Percentiles rank a stretch among this genome's conserved stretches.
phyloP scores from a whole-genome alignment of 2,113 vertebrate species.

The Dryoscopus gambensis region DNA sequence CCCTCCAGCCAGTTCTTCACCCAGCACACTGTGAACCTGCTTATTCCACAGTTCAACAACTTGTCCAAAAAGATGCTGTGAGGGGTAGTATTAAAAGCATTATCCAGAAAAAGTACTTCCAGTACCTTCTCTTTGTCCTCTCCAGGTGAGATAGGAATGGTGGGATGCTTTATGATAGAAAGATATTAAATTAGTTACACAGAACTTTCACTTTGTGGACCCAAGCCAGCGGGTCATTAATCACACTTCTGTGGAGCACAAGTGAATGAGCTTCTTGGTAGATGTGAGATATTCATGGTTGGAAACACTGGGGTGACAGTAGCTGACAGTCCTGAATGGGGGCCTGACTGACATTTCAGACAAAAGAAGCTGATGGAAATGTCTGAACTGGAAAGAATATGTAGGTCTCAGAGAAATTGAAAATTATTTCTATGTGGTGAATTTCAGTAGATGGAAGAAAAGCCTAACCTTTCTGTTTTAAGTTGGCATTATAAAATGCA shows the following conservation, averaged over 20 bases:
- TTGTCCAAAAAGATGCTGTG: not conserved
- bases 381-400: not conserved
- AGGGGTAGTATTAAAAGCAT: not conserved
- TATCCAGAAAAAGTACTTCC: not conserved
- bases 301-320: not conserved
- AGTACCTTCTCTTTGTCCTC: not conserved
- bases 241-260: not conserved
- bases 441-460: not conserved
- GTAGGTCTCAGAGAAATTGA: not conserved
- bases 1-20: not conserved
- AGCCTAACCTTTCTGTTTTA: not conserved
- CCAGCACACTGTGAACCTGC: fast-evolving
- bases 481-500: not conserved
- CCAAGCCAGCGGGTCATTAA: not conserved
- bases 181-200: not conserved
- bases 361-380: not conserved
- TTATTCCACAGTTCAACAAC: not conserved
- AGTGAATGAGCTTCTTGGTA: not conserved
- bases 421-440: not conserved
- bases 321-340: not conserved
- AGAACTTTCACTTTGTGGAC: not conserved
- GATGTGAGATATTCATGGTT: not conserved
- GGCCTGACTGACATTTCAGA: not conserved
- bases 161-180: not conserved
- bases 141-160: not conserved